Base-by-base conservation (phyloP, 2,797 vertebrate genomes). In the Petrocephalus sullivani region DNA sequence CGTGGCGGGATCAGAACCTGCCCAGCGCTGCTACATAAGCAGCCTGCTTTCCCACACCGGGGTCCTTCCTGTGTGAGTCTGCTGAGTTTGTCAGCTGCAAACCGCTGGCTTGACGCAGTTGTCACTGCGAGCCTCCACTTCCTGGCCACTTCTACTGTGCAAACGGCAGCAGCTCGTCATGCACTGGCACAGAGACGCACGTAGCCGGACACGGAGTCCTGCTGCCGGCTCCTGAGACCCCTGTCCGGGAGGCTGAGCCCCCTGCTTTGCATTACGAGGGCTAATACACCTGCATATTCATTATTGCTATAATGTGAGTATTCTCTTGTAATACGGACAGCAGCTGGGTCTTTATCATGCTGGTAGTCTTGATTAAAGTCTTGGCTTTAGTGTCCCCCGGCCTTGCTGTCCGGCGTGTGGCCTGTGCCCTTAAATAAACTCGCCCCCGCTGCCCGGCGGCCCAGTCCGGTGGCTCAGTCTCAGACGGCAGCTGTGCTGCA, bases 361-460 rank as follows among this genome's bases (percentile, higher is more conserved):
- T 23, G 78, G 49, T 53, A 16, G 12, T 85, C 14, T n/a, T 86
- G 28, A 60, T 60, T 23, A 37, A 12, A 9, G 16, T 64, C 19
- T 23, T n/a, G 14, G 28, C 23, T 88, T 60, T 58, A 53, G 78
- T 51, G 5, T 23, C 14, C 28, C 19, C 19, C 21, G 16, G 54
- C 4, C 23, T 51, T 19, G 33, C 8, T 3, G 21, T n/a, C 28
- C 28, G 28, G 9, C 14, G 37, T 6, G 41, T 46, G 37, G 53
- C 84, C 21, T 60, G 84, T 85, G 54, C 1, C 23, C 84, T 85
- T 85, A 85, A 85, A 85, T 58, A 85, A 85, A 85, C 83, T 56
- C 6, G 12, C 33, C 16, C 12, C 28, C 9, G 8, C 54, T 58
- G 14, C 75, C n/a, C 23, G 56, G 23, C 75, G 7, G 41, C 54